Evolutionary conservation across 1,140 invertebrate genomes (phyloP).

Genomic region (Achroia grisella): DNA sequence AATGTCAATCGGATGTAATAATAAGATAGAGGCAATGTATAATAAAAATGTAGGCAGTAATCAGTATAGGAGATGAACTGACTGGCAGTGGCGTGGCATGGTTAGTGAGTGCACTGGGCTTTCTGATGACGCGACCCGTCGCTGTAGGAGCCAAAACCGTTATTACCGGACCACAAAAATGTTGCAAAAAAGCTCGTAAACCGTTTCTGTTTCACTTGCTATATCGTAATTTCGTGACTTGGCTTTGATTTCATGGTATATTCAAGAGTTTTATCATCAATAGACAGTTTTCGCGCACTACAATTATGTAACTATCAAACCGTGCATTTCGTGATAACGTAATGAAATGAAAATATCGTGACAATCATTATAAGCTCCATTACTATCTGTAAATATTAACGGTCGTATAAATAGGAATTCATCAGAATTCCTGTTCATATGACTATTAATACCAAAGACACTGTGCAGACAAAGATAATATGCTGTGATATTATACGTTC

Average conservation of each 20-base stretch:
- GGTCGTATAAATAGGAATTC: conserved; percentile 1
- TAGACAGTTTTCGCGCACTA: conserved; percentile 30
- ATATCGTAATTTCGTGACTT: conserved; percentile 57
- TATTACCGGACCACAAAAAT: conserved; percentile 57
- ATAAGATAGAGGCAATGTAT: too few relatives aligned
- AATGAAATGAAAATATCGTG: conserved; percentile 24
- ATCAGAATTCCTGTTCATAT: too few relatives aligned
- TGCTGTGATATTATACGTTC: too few relatives aligned
- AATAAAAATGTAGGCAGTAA: too few relatives aligned
- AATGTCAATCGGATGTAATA: too few relatives aligned
- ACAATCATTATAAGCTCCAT: conserved; percentile 13
- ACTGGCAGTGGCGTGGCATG: conserved; percentile 3
- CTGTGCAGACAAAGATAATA: too few relatives aligned
- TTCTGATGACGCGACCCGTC: conserved; percentile 10
- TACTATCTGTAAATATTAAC: conserved; percentile 1
- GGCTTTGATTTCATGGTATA: conserved; percentile 58
- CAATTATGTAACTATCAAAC: conserved; percentile 50
- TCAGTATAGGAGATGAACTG: background rate
- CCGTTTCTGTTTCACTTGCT: conserved; percentile 65
- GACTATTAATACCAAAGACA: too few relatives aligned
- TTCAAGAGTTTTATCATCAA: conserved; percentile 42
- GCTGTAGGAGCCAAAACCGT: conserved; percentile 42
- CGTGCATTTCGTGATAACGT: conserved; percentile 37
- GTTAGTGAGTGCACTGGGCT: conserved; percentile 19
- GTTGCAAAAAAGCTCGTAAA: conserved; percentile 54